Evolutionary conservation across 1,140 invertebrate species (phyloP).

Genomic region (Harpegnathos saltator): DNA sequence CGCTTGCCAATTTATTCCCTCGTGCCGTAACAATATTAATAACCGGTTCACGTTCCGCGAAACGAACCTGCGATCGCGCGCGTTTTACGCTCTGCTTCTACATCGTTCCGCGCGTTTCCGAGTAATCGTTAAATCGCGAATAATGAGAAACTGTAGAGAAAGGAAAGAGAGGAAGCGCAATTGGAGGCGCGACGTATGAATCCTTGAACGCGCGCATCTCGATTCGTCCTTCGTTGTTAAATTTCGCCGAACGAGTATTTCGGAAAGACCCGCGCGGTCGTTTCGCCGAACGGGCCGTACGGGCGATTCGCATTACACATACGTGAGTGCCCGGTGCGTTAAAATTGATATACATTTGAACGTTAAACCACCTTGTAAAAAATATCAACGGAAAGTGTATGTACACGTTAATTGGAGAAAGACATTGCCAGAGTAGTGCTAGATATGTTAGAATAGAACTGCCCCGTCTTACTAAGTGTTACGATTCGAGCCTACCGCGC

Average conservation of each 20-base stretch:
- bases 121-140: constrained; percentile 7
- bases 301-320: background rate
- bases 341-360: constrained; percentile 40
- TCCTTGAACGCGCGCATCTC: background rate
- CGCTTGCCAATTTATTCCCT: background rate
- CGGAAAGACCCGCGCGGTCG: background rate
- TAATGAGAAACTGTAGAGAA: background rate
- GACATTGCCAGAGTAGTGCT: constrained; percentile 21
- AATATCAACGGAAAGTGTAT: constrained; percentile 17
- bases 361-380: background rate
- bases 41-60: constrained; percentile 3
- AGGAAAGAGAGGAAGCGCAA: background rate
- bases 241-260: background rate
- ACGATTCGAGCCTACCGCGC: background rate
- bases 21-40: constrained; percentile 25
- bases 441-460: constrained; percentile 1
- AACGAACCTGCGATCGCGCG: constrained; percentile 3
- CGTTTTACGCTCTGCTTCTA: background rate
- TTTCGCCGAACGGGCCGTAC: background rate
- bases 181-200: too few species aligned
- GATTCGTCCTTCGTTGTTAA: background rate
- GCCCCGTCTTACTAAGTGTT: constrained; percentile 2
- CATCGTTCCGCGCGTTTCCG: background rate
- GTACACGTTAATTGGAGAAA: constrained; percentile 50
- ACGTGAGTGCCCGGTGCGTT: background rate